Conservation (phyloP, 2,113 vertebrate genomes). For the Loxodonta africana region DNA sequence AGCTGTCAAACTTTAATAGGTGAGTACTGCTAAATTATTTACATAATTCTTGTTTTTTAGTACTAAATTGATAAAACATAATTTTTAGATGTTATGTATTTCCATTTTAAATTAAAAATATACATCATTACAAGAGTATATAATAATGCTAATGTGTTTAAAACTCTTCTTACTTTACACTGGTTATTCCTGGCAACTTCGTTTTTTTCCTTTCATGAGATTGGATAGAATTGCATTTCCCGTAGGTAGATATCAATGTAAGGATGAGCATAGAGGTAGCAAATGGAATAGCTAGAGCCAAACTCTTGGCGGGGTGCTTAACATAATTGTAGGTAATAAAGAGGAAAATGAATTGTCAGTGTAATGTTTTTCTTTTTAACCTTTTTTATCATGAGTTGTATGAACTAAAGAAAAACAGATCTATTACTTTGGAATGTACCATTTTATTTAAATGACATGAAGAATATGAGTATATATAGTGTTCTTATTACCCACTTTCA, state of each 20-base stretch:
- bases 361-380: conserved; percentile 46
- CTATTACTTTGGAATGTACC: neutral
- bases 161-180: conserved; percentile 1
- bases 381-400: conserved; percentile 45
- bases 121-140: neutral
- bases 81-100: conserved; percentile 2
- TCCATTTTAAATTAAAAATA: conserved; percentile 29
- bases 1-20: conserved; percentile 92
- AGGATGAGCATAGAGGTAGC: neutral
- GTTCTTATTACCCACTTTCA: conserved; percentile 17
- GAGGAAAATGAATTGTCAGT: neutral
- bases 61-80: conserved; percentile 14
- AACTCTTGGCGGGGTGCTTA: neutral
- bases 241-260: neutral
- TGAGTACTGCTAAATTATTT: conserved; percentile 88
- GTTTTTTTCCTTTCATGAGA: neutral
- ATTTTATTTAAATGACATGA: conserved; percentile 45
- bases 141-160: neutral
- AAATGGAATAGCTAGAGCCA: neutral
- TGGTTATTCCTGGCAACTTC: conserved; percentile 17
- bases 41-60: conserved; percentile 45
- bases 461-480: neutral
- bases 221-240: neutral
- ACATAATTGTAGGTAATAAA: neutral
- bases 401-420: conserved; percentile 20